Base-by-base conservation (phyloP, 2,888 invertebrate genomes). In the Physocephala rufipes region DNA sequence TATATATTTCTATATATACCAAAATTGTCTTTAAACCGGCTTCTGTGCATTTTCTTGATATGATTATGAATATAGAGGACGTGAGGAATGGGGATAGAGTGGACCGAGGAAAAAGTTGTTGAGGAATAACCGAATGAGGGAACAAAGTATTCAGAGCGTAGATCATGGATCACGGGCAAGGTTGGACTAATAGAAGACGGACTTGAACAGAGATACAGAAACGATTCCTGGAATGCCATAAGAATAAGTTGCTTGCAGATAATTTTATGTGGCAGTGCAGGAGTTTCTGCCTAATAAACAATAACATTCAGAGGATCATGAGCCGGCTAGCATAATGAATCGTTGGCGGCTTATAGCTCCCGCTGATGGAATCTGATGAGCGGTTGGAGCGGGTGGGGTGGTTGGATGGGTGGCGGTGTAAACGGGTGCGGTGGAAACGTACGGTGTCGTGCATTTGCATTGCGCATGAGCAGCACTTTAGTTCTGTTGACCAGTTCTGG, bases 391-490 rank as follows among this genome's bases (percentile, higher is more conserved):
- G 65, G 65, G 26, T 19, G 16, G n/a, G 12, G 12, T 26, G 1
- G 28, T 21, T 24, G 26, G 28, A 13, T 21, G 2, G 24, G 43
- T 7, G 36, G 47, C 2, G 15, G 63, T 45, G 47, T 13, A 2
- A 26, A 2, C 7, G 59, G 1, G 28, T 21, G 59, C 13, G 28
- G 15, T 16, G 51, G 9, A 58, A 67, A 36, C 68, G 68, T 68
- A 49, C 51, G 62, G 36, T 51, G 47, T 43, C 36, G 64, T n/a
- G 36, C 36, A 51, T 67, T 55, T 26, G 24, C 24, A 67, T 67
- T 43, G 58, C 51, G 61, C 61, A 49, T 49, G 62, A 30, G 62
- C 62, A 61, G 61, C 68, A 59, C 61, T 61, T 62, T 49, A 30
- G 30, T 21, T 43, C 7, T 47, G 43, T 43, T 21, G 16, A 24